A percentile compares a stretch with the other conserved stretches of the same genome.
Conservation (phyloP, 2,888 invertebrate species). For the Hoplodrina ambigua region DNA sequence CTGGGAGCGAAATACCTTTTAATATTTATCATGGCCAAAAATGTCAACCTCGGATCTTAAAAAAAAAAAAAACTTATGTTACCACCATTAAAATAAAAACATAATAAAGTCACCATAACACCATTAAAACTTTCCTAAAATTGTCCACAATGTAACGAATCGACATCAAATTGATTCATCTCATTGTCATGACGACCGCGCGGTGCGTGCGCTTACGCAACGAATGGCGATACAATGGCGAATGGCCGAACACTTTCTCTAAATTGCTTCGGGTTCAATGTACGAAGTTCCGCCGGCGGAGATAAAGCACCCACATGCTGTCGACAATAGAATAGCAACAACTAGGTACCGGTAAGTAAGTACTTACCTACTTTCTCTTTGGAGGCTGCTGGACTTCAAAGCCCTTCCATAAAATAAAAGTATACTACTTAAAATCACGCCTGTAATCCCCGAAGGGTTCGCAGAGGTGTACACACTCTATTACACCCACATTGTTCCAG, state of each 20-base stretch:
- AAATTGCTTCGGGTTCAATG: slow-evolving; percentile 65
- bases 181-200: slow-evolving; percentile 31
- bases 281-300: slow-evolving; percentile 47
- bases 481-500: too few species aligned
- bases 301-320: slow-evolving; percentile 50
- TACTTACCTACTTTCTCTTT: neutral
- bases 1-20: too few species aligned
- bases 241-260: slow-evolving; percentile 64
- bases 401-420: too few species aligned
- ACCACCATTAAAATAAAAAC: neutral
- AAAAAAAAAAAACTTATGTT: too few species aligned
- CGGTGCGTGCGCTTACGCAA: slow-evolving; percentile 60
- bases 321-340: slow-evolving; percentile 17
- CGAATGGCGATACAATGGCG: slow-evolving; percentile 64
- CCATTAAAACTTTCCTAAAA: slow-evolving; percentile 30
- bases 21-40: too few species aligned
- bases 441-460: too few species aligned
- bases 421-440: too few species aligned
- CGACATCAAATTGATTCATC: slow-evolving; percentile 51
- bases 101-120: slow-evolving; percentile 8
- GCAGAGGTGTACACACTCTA: too few species aligned
- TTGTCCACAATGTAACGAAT: slow-evolving; percentile 14
- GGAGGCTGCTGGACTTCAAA: too few species aligned
- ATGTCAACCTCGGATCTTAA: too few species aligned
- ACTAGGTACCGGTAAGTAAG: slow-evolving; percentile 7